A percentile compares a stretch with the other conserved stretches of the same genome.
phyloP scores from a whole-genome alignment of 2,888 invertebrate genomes.

The Apamea monoglypha region DNA sequence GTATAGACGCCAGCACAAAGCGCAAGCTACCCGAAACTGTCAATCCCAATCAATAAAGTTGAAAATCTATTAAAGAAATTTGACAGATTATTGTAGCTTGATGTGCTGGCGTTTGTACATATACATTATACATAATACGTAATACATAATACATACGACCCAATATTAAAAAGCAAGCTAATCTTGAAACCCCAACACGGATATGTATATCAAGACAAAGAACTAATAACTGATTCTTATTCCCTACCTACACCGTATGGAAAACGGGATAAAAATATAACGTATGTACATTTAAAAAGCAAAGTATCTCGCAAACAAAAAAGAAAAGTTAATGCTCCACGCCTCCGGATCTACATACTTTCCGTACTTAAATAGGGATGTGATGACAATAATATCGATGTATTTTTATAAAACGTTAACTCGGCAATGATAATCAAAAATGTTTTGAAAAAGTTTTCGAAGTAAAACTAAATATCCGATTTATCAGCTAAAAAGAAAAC shows the following conservation, averaged over 20 bases:
- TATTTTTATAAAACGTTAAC: not conserved
- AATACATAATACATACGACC: no score
- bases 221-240: constrained; percentile 36
- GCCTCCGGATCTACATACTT: constrained; percentile 65
- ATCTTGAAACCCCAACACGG: not conserved
- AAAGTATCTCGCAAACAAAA: constrained; percentile 66
- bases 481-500: not conserved
- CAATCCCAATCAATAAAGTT: no score
- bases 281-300: constrained; percentile 66
- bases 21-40: no score
- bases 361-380: constrained; percentile 53
- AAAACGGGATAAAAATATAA: constrained; percentile 53
- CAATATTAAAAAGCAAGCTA: no score
- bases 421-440: not conserved
- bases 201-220: constrained; percentile 6
- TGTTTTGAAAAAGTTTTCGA: not conserved
- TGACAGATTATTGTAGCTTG: no score
- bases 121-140: not conserved
- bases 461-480: not conserved
- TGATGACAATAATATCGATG: constrained; percentile 47
- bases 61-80: no score
- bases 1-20: no score
- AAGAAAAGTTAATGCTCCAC: constrained; percentile 66
- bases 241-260: constrained; percentile 24
- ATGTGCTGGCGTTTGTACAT: no score